Percentiles rank a stretch among this genome's conserved stretches.
phyloP scores from a whole-genome alignment of 2,113 vertebrate species.

The Hemichromis elongatus region DNA sequence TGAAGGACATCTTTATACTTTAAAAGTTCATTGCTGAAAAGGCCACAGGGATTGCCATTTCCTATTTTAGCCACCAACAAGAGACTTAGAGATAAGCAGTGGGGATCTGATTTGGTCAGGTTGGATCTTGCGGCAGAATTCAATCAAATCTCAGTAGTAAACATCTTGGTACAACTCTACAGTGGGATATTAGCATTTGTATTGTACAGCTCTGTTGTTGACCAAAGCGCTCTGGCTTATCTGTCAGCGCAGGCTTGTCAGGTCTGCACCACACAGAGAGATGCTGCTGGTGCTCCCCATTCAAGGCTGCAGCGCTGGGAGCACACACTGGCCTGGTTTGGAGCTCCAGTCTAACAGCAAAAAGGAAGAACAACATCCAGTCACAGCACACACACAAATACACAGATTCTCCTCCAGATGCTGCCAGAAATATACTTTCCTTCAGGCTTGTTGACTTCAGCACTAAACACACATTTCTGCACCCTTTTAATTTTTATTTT shows the following conservation, averaged over 20 bases:
- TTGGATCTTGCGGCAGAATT: slow-evolving; percentile 14
- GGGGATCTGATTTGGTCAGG: slow-evolving; percentile 28
- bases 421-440: slow-evolving; percentile 21
- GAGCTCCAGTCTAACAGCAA: slow-evolving; percentile 33
- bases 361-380: slow-evolving; percentile 11
- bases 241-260: slow-evolving; percentile 50
- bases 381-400: background rate
- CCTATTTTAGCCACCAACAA: slow-evolving; percentile 30
- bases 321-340: background rate
- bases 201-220: slow-evolving; percentile 45
- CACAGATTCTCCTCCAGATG: slow-evolving; percentile 1
- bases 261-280: slow-evolving; percentile 37
- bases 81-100: slow-evolving; percentile 42
- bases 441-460: background rate
- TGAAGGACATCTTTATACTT: slow-evolving; percentile 14
- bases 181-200: slow-evolving; percentile 54
- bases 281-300: slow-evolving; percentile 37
- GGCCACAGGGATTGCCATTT: slow-evolving; percentile 24
- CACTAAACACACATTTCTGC: background rate
- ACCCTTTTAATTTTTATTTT: too few species aligned
- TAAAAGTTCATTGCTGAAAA: background rate
- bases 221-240: slow-evolving; percentile 49
- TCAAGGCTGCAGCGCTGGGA: slow-evolving; percentile 37
- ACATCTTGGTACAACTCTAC: slow-evolving; percentile 26
- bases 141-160: slow-evolving; percentile 48